A percentile compares a stretch with the other conserved stretches of the same genome.
Evolutionary conservation across 2,797 vertebrate genomes (phyloP).

Genomic region (Bufotes viridis): DNA sequence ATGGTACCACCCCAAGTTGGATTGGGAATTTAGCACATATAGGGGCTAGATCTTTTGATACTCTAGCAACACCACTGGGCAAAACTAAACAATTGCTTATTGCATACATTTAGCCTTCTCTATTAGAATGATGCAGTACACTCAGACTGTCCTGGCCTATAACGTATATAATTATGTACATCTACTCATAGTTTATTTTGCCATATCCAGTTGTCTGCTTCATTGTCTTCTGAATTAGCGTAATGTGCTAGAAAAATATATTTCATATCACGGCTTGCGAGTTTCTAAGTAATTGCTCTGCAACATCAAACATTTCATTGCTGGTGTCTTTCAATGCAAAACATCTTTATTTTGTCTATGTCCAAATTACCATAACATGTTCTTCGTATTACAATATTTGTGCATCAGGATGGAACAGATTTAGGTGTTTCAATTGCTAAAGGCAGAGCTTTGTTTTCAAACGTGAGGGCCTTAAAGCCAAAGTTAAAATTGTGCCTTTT

Average conservation of each 20-base stretch:
- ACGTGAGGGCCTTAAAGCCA: background rate
- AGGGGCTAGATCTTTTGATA: too few relatives aligned
- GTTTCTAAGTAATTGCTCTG: conserved; percentile 2
- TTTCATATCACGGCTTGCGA: conserved; percentile 12
- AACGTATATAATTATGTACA: background rate
- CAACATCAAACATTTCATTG: conserved; percentile 11
- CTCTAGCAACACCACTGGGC: too few relatives aligned
- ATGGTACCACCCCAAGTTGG: too few relatives aligned
- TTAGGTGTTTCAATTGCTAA: background rate
- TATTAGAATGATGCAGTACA: background rate
- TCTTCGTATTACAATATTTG: background rate
- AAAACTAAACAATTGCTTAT: background rate
- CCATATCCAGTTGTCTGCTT: background rate
- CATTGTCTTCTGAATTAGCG: background rate
- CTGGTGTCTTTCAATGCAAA: background rate
- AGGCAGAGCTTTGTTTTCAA: background rate
- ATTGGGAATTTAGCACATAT: too few relatives aligned
- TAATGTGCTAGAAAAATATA: conserved; percentile 1
- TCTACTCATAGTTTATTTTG: background rate
- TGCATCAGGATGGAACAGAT: background rate
- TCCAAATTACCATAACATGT: background rate
- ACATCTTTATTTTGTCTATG: background rate
- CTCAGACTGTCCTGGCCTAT: background rate
- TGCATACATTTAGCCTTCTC: background rate
- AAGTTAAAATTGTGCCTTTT: background rate